Base-by-base conservation (phyloP, 2,113 vertebrate genomes). In the Kryptolebias marmoratus region DNA sequence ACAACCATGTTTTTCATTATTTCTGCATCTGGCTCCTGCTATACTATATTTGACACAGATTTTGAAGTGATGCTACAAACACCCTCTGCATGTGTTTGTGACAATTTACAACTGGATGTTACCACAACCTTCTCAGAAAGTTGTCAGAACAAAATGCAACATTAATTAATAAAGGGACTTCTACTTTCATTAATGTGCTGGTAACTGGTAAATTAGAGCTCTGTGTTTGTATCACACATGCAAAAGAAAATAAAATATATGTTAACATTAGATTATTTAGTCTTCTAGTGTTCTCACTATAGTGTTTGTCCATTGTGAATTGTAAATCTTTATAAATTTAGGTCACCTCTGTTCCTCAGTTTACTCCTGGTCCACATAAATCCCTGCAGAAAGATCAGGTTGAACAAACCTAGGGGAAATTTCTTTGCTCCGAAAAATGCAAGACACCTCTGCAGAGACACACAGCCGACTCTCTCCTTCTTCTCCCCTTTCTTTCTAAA, bases 401-500 rank as follows among this genome's bases (percentile, higher is more conserved):
- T 50, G 16, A 48, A 6, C 52, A 2, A 67, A 55, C 8, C n/a
- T 11, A 18, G 30, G 18, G 32, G 59, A 67, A 79, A 50, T 56
- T 9, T 22, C 5, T 6, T 68, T 22, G 27, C 14, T n/a, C 18
- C 36, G 32, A 32, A 64, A 54, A 71, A 18, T 52, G 16, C 16
- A 30, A 62, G 7, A 10, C 39, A 42, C 39, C 39, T 42, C 8
- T 8, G 39, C 5, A 42, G 8, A 54, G 49, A 57, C 15, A 59
- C 60, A 75, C 28, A 59, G 31, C 28, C 30, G 61, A 16, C 27
- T 30, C 18, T 50, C 11, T 57, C 45, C 28, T 55, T 61, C 32
- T 59, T 36, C 30, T 18, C 7, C 6, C 0, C 31, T 4, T 48
- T 60, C 22, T 42, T 50, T 53, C 39, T 58, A 62, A 55, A 65